Conservation (phyloP, 2,888 invertebrate species). For the Sinohyriopsis cumingii region DNA sequence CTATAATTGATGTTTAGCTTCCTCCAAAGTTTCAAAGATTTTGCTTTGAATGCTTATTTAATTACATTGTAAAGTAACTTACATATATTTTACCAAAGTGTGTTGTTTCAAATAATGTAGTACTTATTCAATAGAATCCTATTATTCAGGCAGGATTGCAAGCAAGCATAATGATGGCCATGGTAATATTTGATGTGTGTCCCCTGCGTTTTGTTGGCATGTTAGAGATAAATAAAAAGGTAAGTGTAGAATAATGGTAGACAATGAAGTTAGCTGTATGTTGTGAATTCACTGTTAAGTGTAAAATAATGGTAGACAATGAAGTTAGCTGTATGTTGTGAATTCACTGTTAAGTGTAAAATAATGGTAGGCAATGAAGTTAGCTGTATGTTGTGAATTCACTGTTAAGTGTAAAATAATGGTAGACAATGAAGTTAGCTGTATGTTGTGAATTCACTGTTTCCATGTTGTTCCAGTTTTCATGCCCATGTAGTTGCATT, state of each 20-base stretch:
- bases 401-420: conserved; percentile 20
- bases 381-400: background rate
- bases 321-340: background rate
- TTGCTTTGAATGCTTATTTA: no score
- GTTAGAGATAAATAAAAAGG: conserved; percentile 52
- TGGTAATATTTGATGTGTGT: conserved; percentile 53
- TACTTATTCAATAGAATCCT: no score
- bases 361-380: background rate
- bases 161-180: conserved; percentile 15
- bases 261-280: background rate
- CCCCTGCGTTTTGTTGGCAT: conserved; percentile 56
- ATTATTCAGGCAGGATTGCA: no score
- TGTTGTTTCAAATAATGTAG: no score
- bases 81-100: no score
- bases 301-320: background rate
- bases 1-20: no score
- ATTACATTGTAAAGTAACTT: no score
- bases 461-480: background rate
- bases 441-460: background rate
- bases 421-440: background rate
- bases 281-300: no score
- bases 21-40: no score
- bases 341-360: conserved; percentile 28
- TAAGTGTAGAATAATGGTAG: conserved; percentile 15
- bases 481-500: no score